A percentile compares a stretch with the other conserved stretches of the same genome.
These are phyloP conservation scores for Rhyacophila brunnea DNA, from an alignment of 1,140 invertebrate species.

Conservation along the genomic window DNA sequence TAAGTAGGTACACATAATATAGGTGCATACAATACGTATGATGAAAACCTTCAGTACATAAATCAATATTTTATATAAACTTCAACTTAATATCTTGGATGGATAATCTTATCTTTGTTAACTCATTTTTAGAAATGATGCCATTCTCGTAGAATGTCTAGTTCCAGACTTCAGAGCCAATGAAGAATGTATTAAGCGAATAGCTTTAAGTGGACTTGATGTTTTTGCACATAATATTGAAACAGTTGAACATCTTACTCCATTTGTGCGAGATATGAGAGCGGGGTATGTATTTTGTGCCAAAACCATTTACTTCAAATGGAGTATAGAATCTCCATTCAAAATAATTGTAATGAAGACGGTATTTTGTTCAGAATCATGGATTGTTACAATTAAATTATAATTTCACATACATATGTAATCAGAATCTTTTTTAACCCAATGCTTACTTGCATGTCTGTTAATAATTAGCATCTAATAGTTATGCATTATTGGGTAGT, in stretches of 20 bases:
- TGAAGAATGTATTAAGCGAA: conserved; percentile 67
- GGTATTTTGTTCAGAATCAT: not conserved
- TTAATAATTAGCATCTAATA: too few species aligned
- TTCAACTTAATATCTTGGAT: too few species aligned
- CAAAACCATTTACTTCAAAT: not conserved
- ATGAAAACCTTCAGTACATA: too few species aligned
- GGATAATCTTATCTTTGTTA: too few species aligned
- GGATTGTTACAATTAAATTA: not conserved
- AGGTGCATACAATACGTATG: too few species aligned
- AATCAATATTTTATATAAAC: too few species aligned
- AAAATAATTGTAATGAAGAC: not conserved
- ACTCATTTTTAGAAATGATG: conserved; percentile 68
- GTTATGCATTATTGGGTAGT: too few species aligned
- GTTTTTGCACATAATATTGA: conserved; percentile 98
- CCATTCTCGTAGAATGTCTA: conserved; percentile 93
- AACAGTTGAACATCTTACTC: conserved; percentile 86
- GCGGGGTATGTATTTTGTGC: conserved; percentile 55
- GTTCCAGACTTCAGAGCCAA: conserved; percentile 95
- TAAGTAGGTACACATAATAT: too few species aligned
- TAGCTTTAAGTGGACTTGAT: conserved; percentile 84
- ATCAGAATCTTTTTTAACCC: too few species aligned
- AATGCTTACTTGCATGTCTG: too few species aligned
- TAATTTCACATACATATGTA: too few species aligned
- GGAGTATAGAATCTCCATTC: too few species aligned
- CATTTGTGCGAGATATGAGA: conserved; percentile 88